Percentiles rank a stretch among this genome's conserved stretches.
phyloP scores from a whole-genome alignment of 2,888 invertebrate genomes.

The Callimorpha dominula region DNA sequence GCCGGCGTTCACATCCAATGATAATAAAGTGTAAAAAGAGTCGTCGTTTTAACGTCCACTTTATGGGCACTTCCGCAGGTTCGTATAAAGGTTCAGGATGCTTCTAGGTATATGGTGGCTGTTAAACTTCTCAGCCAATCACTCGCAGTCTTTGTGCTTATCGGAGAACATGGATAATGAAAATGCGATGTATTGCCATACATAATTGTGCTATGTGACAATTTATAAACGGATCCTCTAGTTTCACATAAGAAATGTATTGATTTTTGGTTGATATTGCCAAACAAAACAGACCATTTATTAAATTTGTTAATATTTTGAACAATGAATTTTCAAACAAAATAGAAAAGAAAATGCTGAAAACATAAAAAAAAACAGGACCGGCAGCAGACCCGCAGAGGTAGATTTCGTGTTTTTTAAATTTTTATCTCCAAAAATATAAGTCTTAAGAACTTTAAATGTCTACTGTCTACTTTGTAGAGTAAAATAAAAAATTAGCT shows the following conservation, averaged over 20 bases:
- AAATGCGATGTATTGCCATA: slow-evolving; percentile 46
- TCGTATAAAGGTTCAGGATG: slow-evolving; percentile 78
- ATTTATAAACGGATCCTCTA: slow-evolving; percentile 40
- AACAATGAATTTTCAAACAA: neutral
- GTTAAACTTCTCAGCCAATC: slow-evolving; percentile 75
- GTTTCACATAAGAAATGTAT: slow-evolving; percentile 19
- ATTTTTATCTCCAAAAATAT: too few species aligned
- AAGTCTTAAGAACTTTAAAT: too few species aligned
- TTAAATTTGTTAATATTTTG: neutral
- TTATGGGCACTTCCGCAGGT: slow-evolving; percentile 82
- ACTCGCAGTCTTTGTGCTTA: slow-evolving; percentile 64
- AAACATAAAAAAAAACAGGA: neutral
- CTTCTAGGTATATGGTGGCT: slow-evolving; percentile 74
- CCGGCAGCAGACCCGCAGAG: too few species aligned
- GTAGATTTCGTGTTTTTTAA: too few species aligned
- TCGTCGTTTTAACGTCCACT: slow-evolving; percentile 85
- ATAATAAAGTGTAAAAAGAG: slow-evolving; percentile 87
- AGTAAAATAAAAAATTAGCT: too few species aligned
- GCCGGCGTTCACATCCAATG: slow-evolving; percentile 85
- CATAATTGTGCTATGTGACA: slow-evolving; percentile 51
- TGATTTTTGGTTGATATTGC: neutral
- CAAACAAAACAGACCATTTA: too few species aligned
- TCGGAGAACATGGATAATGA: slow-evolving; percentile 56
- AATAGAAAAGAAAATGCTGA: neutral
- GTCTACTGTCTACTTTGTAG: too few species aligned